These are phyloP conservation scores for Coranthus polyacanthus DNA, from an alignment of 2,797 vertebrate genomes.

Conservation along the genomic window DNA sequence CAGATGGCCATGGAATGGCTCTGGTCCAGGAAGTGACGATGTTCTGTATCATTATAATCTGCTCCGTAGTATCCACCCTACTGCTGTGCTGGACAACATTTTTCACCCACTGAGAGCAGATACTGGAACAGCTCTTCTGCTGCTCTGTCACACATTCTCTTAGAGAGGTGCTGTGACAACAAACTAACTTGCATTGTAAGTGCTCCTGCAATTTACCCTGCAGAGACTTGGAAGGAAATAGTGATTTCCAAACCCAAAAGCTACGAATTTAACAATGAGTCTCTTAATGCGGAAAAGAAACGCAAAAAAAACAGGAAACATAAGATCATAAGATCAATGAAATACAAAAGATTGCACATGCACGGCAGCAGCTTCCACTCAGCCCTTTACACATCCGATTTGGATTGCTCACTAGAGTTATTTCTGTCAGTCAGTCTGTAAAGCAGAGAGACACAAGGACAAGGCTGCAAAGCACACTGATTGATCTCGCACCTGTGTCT, in stretches of 20 bases:
- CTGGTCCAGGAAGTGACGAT: conserved; percentile 81
- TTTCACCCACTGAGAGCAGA: conserved; percentile 81
- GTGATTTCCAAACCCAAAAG: neutral
- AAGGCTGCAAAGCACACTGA: conserved; percentile 3
- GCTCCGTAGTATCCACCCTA: conserved; percentile 80
- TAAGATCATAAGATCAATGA: too few relatives aligned
- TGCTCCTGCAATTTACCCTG: conserved; percentile 29
- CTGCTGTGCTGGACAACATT: conserved; percentile 84
- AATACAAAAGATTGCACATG: conserved; percentile 12
- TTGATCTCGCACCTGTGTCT: conserved; percentile 28
- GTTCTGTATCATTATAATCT: conserved; percentile 85
- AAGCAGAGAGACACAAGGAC: conserved; percentile 14
- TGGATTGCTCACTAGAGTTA: conserved; percentile 14
- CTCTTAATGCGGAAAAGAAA: conserved; percentile 5
- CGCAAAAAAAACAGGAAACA: too few relatives aligned
- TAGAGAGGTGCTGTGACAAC: conserved; percentile 46
- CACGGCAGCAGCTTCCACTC: conserved; percentile 12
- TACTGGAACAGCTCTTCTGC: conserved; percentile 68
- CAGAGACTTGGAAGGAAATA: neutral
- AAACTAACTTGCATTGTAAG: conserved; percentile 30
- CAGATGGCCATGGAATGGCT: conserved; percentile 84
- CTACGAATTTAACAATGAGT: conserved; percentile 9
- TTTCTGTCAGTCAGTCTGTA: conserved; percentile 26
- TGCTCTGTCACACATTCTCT: conserved; percentile 62
- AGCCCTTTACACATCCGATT: conserved; percentile 23